These are phyloP conservation scores for Cylas formicarius DNA, from an alignment of 1,140 invertebrate species.

Conservation along the genomic window DNA sequence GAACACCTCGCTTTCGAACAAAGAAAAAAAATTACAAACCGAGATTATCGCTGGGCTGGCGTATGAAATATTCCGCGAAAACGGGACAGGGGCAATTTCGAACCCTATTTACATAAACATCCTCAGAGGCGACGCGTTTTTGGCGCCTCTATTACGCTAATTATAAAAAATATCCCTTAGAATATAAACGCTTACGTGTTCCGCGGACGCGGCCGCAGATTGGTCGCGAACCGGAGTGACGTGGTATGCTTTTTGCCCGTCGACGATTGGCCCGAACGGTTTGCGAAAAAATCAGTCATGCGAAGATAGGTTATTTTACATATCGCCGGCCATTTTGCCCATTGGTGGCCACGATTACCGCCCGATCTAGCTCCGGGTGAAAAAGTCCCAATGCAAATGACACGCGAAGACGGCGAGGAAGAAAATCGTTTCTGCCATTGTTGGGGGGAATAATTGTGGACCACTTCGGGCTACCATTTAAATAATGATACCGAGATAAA, in stretches of 20 bases:
- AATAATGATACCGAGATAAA: slow-evolving; percentile 2
- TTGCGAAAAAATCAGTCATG: slow-evolving; percentile 2
- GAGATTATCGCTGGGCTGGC: too few relatives aligned
- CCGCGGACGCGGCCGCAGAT: too few relatives aligned
- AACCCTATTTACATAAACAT: too few relatives aligned
- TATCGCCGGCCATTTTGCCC: slow-evolving; percentile 3
- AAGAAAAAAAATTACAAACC: too few relatives aligned
- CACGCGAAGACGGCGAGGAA: background rate
- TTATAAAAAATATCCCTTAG: too few relatives aligned
- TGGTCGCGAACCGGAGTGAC: too few relatives aligned
- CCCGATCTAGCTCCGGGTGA: background rate
- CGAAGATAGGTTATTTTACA: background rate
- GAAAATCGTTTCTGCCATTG: slow-evolving; percentile 3
- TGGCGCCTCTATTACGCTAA: too few relatives aligned
- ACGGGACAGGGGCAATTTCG: too few relatives aligned
- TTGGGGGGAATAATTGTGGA: slow-evolving; percentile 4
- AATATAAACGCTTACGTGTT: too few relatives aligned
- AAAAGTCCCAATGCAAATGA: slow-evolving; percentile 6
- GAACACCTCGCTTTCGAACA: too few relatives aligned
- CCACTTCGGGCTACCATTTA: slow-evolving; percentile 2
- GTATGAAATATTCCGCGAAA: too few relatives aligned
- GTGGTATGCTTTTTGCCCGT: background rate
- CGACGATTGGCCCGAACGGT: background rate
- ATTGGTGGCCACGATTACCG: background rate
- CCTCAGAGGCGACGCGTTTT: too few relatives aligned